Evolutionary conservation across 2,113 vertebrate genomes (phyloP).

Genomic region (Protobothrops flavoviridis): DNA sequence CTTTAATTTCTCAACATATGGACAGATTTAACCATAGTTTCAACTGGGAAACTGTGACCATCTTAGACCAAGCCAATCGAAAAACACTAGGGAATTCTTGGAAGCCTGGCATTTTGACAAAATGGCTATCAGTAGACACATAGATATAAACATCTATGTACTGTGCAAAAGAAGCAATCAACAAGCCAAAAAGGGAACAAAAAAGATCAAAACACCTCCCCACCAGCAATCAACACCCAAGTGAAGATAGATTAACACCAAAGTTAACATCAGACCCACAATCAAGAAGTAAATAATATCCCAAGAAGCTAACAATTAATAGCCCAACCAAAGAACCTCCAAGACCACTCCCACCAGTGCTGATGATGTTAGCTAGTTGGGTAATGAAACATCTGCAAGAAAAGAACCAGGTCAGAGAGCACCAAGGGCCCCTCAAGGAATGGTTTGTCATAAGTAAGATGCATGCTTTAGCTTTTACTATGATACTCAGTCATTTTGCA

Average conservation of each 20-base stretch:
- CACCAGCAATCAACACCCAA: too few species aligned
- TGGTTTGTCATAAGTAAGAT: neutral
- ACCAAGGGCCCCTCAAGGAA: neutral
- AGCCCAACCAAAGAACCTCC: neutral
- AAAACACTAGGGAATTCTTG: neutral
- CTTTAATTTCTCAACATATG: too few species aligned
- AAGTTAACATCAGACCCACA: neutral
- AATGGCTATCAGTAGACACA: neutral
- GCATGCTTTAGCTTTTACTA: neutral
- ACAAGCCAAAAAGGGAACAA: neutral
- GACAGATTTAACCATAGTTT: neutral
- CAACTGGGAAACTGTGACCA: neutral
- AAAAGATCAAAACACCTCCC: neutral
- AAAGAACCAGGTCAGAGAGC: neutral
- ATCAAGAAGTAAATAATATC: neutral
- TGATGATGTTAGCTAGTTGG: neutral
- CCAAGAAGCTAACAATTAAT: neutral
- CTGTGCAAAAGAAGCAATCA: neutral
- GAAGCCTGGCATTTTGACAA: neutral
- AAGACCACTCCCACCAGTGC: neutral
- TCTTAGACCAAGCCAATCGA: neutral
- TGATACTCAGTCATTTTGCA: neutral
- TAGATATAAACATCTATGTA: neutral
- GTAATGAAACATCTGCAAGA: neutral
- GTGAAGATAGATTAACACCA: neutral